Base-by-base conservation (phyloP, 1,140 invertebrate species). In the Saccostrea echinata region DNA sequence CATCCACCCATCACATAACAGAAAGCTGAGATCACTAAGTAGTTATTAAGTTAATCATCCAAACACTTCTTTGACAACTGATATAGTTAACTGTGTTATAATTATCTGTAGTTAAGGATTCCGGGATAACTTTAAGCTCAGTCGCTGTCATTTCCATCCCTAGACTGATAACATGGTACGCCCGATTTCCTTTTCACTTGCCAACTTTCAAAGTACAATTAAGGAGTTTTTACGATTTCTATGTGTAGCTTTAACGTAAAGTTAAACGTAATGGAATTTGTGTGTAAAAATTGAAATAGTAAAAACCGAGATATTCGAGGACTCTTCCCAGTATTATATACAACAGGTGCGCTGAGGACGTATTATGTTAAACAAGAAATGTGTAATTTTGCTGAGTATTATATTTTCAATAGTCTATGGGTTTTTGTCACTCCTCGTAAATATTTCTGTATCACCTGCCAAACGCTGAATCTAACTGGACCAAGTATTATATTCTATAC, bases 1-100 rank as follows among this genome's bases (percentile, higher is more conserved):
- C 16, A 3, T 33, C 30, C 30, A 30, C 13, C 13, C 68, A 33
- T 76, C 27, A 33, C 30, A 30, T 30, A 30, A 12, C 27, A 27
- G 68, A 76, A 76, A 76, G 30, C 16, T 16, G 68, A 76, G 68
- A 76, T 13, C 30, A 76, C 16, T 76, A 18, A 27, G 68, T 76
- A 76, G 68, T 76, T 30, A 76, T 76, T 76, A 30, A 30, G 68
- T 27, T 33, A 76, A 76, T 76, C 68, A 30, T 27, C 8, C 68
- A 76, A 33, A 30, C 68, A 76, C 68, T 30, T 76, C 68, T 76
- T 76, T 76, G 68, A 76, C 30, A 76, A 76, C 68, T 76, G 68
- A 76, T 76, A 76, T 30, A 76, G 68, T 27, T 30, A 27, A 76
- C 30, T 13, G 68, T 13, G 68, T 16, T 76, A 76, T 76, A 76